These are phyloP conservation scores for Mus pahari DNA, from an alignment of 2,113 vertebrate genomes.

Conservation along the genomic window DNA sequence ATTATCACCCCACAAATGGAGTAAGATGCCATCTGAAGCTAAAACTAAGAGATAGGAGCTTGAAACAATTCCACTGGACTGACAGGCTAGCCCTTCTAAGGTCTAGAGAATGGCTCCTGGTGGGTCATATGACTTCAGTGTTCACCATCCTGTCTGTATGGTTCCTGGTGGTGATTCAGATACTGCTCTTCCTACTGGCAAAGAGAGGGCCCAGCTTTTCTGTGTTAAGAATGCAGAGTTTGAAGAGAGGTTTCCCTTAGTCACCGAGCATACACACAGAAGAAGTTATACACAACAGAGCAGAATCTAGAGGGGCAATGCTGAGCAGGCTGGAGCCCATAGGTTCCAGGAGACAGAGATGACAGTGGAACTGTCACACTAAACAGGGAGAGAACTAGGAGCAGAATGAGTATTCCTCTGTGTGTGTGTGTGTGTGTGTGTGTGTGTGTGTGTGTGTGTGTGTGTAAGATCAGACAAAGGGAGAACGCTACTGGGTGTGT, in stretches of 20 bases:
- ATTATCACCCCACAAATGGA: neutral
- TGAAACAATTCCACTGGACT: neutral
- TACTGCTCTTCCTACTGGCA: neutral
- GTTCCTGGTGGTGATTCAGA: neutral
- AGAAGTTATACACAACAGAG: rapidly evolving
- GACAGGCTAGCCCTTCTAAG: neutral
- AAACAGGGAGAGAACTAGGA: no score
- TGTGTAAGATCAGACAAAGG: neutral
- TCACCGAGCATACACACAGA: neutral
- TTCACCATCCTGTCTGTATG: no score
- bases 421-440: rapidly evolving
- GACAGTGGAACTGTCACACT: rapidly evolving
- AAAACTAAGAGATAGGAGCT: neutral
- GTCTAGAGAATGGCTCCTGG: no score
- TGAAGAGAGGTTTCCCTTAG: neutral
- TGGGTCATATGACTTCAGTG: rapidly evolving
- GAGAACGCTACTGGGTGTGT: rapidly evolving
- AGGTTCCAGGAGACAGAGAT: neutral
- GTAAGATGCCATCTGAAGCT: neutral
- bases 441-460: rapidly evolving
- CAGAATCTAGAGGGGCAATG: neutral
- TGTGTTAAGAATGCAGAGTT: neutral
- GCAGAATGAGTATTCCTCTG: rapidly evolving
- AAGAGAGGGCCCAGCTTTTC: neutral
- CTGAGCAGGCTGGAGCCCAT: neutral